Percentiles rank a stretch among this genome's conserved stretches.
phyloP scores from a whole-genome alignment of 2,888 invertebrate genomes.

The Drosophila subquinaria region DNA sequence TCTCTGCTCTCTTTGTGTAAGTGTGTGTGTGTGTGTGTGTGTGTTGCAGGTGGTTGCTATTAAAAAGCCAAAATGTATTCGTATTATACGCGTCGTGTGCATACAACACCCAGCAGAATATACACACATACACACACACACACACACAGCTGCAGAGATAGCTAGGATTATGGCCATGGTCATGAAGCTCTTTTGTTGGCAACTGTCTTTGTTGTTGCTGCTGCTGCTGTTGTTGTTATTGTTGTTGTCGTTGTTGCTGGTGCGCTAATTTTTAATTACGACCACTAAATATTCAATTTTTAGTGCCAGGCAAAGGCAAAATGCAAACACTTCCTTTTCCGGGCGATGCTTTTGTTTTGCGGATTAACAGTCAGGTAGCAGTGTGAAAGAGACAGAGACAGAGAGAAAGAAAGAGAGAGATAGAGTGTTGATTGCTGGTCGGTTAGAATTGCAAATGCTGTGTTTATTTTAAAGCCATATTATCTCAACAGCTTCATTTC shows the following conservation, averaged over 20 bases:
- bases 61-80: constrained; percentile 72
- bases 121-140: constrained; percentile 14
- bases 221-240: not conserved
- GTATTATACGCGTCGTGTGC: constrained; percentile 40
- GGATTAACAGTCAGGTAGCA: constrained; percentile 39
- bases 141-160: constrained; percentile 5
- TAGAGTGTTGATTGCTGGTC: constrained; percentile 57
- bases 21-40: constrained; percentile 12
- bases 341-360: constrained; percentile 24
- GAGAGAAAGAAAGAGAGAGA: constrained; percentile 5
- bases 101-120: constrained; percentile 29
- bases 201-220: constrained; percentile 18
- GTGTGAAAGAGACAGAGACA: not conserved
- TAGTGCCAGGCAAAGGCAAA: constrained; percentile 67
- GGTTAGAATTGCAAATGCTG: constrained; percentile 64
- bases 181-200: constrained; percentile 27
- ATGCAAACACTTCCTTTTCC: constrained; percentile 65
- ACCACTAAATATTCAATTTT: constrained; percentile 80
- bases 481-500: constrained; percentile 11
- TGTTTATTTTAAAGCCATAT: constrained; percentile 50
- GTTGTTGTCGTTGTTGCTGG: constrained; percentile 35
- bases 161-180: constrained; percentile 40
- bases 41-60: constrained; percentile 54
- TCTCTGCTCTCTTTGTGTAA: constrained; percentile 5
- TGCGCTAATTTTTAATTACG: constrained; percentile 79